Evolutionary conservation across 2,797 vertebrate species (phyloP).

Genomic region (Coccyzus lansbergi): DNA sequence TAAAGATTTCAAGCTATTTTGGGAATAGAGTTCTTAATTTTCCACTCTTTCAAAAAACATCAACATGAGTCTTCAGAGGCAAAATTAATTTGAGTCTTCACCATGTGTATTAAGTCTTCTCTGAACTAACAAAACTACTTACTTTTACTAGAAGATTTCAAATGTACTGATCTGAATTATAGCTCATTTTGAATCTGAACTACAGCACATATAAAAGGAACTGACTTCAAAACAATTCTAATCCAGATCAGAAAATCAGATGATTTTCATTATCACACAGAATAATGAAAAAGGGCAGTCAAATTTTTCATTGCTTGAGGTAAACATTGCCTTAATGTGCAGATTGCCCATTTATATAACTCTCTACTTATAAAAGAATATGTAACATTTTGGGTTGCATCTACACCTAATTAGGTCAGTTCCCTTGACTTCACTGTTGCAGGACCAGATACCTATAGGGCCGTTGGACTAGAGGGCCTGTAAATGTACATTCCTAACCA

Average conservation of each 20-base stretch:
- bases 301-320: background rate
- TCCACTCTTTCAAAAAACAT: background rate
- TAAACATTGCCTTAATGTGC: background rate
- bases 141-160: background rate
- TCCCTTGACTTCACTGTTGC: background rate
- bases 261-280: background rate
- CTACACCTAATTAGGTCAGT: background rate
- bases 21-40: slow-evolving; percentile 1
- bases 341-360: background rate
- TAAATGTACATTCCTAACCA: no score
- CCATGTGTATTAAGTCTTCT: background rate
- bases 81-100: background rate
- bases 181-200: background rate
- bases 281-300: background rate
- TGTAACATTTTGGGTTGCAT: background rate
- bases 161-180: background rate
- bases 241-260: background rate
- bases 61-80: background rate
- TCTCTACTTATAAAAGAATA: background rate
- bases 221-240: background rate
- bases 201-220: background rate
- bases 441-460: background rate
- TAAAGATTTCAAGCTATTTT: slow-evolving; percentile 46
- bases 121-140: background rate
- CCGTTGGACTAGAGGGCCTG: no score